Percentiles rank a stretch among this genome's conserved stretches.
phyloP scores from a whole-genome alignment of 2,113 vertebrate species.

The Epinephelus cyanopodus region DNA sequence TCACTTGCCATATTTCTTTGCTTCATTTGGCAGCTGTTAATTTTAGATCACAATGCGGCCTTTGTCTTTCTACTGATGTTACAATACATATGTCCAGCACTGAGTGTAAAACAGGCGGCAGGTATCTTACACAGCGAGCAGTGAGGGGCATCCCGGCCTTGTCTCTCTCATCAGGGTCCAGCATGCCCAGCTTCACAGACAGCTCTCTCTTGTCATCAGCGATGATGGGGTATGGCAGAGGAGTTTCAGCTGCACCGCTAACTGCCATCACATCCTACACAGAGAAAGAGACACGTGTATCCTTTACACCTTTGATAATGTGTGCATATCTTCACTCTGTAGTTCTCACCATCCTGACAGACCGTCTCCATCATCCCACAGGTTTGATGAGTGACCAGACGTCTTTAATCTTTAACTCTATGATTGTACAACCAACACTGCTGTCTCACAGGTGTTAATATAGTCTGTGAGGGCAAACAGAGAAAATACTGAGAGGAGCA shows the following conservation, averaged over 20 bases:
- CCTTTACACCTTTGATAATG: background rate
- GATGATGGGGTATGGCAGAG: slow-evolving; percentile 95
- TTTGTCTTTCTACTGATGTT: too few species aligned
- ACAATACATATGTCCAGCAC: background rate
- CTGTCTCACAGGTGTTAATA: background rate
- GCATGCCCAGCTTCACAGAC: slow-evolving; percentile 92
- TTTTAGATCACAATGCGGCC: too few species aligned
- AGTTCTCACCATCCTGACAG: slow-evolving; percentile 2
- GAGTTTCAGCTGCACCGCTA: slow-evolving; percentile 71
- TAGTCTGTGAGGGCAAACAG: background rate
- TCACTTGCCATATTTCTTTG: too few species aligned
- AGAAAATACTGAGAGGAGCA: background rate
- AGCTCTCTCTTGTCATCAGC: slow-evolving; percentile 92
- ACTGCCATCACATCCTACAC: slow-evolving; percentile 92
- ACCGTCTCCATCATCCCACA: background rate
- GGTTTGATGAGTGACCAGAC: background rate
- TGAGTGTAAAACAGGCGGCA: background rate
- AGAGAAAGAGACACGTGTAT: background rate
- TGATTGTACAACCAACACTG: background rate
- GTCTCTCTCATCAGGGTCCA: slow-evolving; percentile 94
- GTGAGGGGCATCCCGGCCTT: slow-evolving; percentile 92
- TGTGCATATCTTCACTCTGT: background rate
- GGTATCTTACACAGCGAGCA: slow-evolving; percentile 89
- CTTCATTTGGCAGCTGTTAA: too few species aligned
- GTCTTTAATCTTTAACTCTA: slow-evolving; percentile 12